Conservation (phyloP, 1,140 invertebrate species). For the Ostrea edulis region DNA sequence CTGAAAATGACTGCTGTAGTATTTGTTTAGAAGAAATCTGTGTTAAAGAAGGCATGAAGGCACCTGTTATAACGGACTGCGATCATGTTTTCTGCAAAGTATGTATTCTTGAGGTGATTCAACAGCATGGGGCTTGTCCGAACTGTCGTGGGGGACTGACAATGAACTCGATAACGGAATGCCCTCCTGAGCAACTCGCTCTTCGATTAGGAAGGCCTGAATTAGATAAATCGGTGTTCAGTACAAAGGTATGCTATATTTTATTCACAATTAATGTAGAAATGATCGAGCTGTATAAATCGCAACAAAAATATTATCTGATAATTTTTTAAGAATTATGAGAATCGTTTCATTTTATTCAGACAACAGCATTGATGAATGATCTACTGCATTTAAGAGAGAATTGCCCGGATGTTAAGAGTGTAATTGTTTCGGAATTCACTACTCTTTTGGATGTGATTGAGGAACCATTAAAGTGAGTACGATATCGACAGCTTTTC, state of each 20-base stretch:
- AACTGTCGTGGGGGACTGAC: background rate
- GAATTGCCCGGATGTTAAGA: slow-evolving; percentile 63
- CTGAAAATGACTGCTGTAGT: background rate
- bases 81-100: background rate
- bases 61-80: background rate
- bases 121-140: background rate
- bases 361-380: slow-evolving; percentile 60
- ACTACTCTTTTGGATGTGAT: slow-evolving; percentile 65
- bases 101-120: background rate
- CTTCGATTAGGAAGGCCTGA: background rate
- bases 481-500: background rate
- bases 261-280: too few species aligned
- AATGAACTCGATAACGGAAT: background rate
- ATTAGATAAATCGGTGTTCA: background rate
- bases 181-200: background rate
- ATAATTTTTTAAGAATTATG: background rate
- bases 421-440: slow-evolving; percentile 70
- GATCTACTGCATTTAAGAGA: slow-evolving; percentile 56
- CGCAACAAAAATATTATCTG: background rate
- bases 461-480: slow-evolving; percentile 65
- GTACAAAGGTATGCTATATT: background rate
- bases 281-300: too few species aligned
- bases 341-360: background rate
- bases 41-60: background rate
- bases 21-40: background rate